Percentiles rank a stretch among this genome's conserved stretches.
phyloP scores from a whole-genome alignment of 1,140 invertebrate species.

The Drosophila pruinosa region DNA sequence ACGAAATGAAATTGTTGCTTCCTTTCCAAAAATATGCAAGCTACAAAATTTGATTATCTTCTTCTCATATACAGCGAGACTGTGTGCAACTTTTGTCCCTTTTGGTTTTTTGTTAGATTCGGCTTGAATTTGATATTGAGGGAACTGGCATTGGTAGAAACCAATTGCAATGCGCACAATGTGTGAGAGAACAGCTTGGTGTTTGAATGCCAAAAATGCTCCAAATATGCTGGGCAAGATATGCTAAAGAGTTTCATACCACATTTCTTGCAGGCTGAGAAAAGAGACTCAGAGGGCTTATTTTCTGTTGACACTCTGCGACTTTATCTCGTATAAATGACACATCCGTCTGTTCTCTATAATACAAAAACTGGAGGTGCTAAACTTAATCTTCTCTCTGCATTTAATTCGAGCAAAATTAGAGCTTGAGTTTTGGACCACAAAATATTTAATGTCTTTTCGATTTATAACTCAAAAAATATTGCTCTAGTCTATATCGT shows the following conservation, averaged over 20 bases:
- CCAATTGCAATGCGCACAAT: background rate
- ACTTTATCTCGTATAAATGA: too few species aligned
- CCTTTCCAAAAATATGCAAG: constrained; percentile 42
- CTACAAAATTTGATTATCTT: constrained; percentile 67
- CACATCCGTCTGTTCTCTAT: too few species aligned
- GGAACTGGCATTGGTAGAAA: background rate
- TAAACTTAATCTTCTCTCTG: too few species aligned
- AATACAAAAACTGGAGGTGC: too few species aligned
- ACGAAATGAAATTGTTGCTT: constrained; percentile 66
- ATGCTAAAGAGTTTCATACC: background rate
- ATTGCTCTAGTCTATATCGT: too few species aligned
- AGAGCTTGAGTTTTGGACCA: too few species aligned
- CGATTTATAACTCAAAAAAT: too few species aligned
- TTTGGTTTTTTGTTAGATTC: background rate
- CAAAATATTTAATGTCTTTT: too few species aligned
- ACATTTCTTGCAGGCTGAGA: too few species aligned
- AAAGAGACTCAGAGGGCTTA: too few species aligned
- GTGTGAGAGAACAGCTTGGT: background rate
- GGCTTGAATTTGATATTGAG: background rate
- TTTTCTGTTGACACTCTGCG: too few species aligned
- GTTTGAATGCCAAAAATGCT: background rate
- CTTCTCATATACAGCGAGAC: constrained; percentile 1
- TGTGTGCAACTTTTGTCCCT: background rate
- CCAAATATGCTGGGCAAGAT: background rate
- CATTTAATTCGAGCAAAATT: too few species aligned